Base-by-base conservation (phyloP, 2,797 vertebrate species). In the Lagocephalus sceleratus region DNA sequence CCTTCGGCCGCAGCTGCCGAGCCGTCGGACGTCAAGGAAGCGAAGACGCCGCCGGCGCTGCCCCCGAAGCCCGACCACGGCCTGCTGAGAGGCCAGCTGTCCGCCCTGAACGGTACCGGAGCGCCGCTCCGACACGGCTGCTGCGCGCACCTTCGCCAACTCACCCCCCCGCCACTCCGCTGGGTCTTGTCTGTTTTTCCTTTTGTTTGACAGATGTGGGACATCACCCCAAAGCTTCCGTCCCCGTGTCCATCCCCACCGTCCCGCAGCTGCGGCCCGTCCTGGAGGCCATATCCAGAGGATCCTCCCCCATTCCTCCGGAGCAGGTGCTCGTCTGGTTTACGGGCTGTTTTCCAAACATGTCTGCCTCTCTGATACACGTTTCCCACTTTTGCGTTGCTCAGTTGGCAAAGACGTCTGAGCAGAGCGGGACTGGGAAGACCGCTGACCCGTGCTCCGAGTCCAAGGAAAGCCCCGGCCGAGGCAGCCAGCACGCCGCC, bases 251-350 rank as follows among this genome's bases (percentile, higher is more conserved):
- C 11, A 94, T 92, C 10, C 95, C 94, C 47, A 94, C 93, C 23
- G 93, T 96, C 86, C 94, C 92, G 63, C 94, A 94, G 68, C 93
- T 95, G 20, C 86, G 93, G 6, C 94, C 93, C 0, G 84, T 90
- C 56, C 89, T 95, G 58, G 89, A 94, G 69, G 89, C 91, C 43
- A 93, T 91, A 59, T 92, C 93, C 57, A 94, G 93, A 87, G 88
- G 92, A n/a, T 92, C 93, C 16, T 97, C 95, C 50, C 94, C 94
- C 2, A 84, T 93, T 60, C 92, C 92, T 0, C 87, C 90, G 11
- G 94, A 97, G 66, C 93, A 97, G 95, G 96, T 98, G 82, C 55
- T 64, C 2, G 2, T 17, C 57, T 23, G 1, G 32, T 38, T 20
- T 56, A 11, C 41, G 23, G 0, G 32, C 16, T 7, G 14, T 47